Percentiles rank a stretch among this genome's conserved stretches.
Evolutionary conservation across 2,888 invertebrate species (phyloP).

Genomic region (Anticlea derivata): DNA sequence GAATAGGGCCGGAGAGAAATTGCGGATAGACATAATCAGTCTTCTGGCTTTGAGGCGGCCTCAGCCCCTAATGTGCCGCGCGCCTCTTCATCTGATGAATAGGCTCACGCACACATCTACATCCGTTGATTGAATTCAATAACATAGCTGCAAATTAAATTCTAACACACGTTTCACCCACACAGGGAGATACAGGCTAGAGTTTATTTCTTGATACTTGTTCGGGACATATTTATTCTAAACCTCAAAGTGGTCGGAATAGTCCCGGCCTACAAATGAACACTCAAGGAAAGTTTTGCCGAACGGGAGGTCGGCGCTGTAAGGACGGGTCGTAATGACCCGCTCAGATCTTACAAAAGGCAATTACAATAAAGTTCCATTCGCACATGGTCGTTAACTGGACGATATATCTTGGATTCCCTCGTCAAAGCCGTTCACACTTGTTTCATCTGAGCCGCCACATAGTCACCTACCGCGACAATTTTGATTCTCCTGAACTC

Average conservation of each 20-base stretch:
- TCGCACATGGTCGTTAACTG: constrained; percentile 83
- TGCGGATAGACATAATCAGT: constrained; percentile 84
- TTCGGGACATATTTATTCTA: constrained; percentile 41
- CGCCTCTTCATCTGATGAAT: constrained; percentile 79
- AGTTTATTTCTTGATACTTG: constrained; percentile 36
- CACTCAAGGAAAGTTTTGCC: constrained; percentile 67
- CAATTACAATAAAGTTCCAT: constrained; percentile 84
- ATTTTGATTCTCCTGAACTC: constrained; percentile 15
- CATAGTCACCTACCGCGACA: constrained; percentile 22
- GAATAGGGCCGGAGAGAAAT: constrained; percentile 82
- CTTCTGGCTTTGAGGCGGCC: constrained; percentile 83
- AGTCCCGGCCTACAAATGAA: constrained; percentile 49
- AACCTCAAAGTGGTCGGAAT: constrained; percentile 44
- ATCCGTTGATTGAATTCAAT: constrained; percentile 55
- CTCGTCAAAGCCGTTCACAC: constrained; percentile 62
- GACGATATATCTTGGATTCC: constrained; percentile 79
- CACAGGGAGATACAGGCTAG: constrained; percentile 12
- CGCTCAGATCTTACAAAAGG: constrained; percentile 82
- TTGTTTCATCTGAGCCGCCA: constrained; percentile 57
- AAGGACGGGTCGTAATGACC: constrained; percentile 78
- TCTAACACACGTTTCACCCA: constrained; percentile 32
- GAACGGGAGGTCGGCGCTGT: constrained; percentile 67
- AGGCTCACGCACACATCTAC: constrained; percentile 67
- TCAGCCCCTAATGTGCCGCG: constrained; percentile 76
- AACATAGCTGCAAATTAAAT: constrained; percentile 48